Base-by-base conservation (phyloP, 2,888 invertebrate species). In the Drosophila diplacantha region DNA sequence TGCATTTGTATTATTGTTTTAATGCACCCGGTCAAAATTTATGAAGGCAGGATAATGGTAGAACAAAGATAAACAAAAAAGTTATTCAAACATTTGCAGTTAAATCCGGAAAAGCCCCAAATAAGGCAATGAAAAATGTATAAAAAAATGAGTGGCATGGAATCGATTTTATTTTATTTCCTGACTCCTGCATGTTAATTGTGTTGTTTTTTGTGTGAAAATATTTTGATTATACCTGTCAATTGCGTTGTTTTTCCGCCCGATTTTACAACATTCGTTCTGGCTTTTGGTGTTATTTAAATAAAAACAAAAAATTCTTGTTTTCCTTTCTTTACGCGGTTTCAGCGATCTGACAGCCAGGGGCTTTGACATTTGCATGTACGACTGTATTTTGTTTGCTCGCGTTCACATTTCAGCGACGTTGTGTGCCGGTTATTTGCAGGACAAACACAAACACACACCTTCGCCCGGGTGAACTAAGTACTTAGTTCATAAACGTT, bases 401-500 rank as follows among this genome's bases (percentile, higher is more conserved):
- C 62, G 51, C 54, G 50, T 41, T 59, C 35, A 22, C 31, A 35
- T n/a, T 35, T 24, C 20, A 20, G 22, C 37, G 38, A 34, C 41
- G 31, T 62, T 56, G 37, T 52, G 53, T 71, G 54, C 32, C 35
- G 43, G 34, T 11, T 32, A 11, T 37, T 46, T 46, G 43, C 54
- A 59, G 59, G 38, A 22, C 58, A 61, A 71, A 66, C 66, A 71
- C 37, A 77, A 68, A 56, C 38, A 44, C 34, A 41, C n/a, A 57
- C 44, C 6, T 29, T 14, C 26, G 26, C 2, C 24, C 16, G 35
- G 35, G 50, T 24, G 18, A 29, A 32, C 55, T 39, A 51, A 61
- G 54, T 62, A 54, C 50, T 79, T 69, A 83, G 67, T 71, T 83
- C 80, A 78, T 83, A 84, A 83, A 68, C 78, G 84, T 69, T 82